phyloP scores from a whole-genome alignment of 2,113 vertebrate species.

The Anarhynchus alexandrinus region DNA sequence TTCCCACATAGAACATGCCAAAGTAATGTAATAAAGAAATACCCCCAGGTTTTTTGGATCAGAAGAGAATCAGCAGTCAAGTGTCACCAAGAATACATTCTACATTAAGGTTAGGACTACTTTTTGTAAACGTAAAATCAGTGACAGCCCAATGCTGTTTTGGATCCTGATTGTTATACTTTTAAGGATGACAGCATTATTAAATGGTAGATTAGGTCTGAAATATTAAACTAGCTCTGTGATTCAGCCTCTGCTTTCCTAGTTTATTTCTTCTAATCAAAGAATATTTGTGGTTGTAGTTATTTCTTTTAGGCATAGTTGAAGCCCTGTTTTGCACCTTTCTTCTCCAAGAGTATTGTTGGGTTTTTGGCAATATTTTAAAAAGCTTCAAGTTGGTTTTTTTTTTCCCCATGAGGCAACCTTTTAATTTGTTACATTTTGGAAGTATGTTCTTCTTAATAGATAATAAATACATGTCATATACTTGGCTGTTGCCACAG shows the following conservation, averaged over 20 bases:
- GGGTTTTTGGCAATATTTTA: background rate
- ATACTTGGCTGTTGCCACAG: background rate
- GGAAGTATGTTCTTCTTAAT: background rate
- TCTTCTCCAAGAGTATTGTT: background rate
- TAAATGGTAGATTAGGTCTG: background rate
- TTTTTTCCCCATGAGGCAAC: background rate
- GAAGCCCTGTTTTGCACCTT: background rate
- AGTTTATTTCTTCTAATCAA: background rate
- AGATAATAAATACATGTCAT: background rate
- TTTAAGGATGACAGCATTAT: background rate
- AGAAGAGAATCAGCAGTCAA: background rate
- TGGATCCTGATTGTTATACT: background rate
- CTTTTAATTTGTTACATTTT: constrained; percentile 18
- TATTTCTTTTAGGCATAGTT: background rate
- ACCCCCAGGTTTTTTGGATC: background rate
- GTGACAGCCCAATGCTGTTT: background rate
- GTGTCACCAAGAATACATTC: background rate
- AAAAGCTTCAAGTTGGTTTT: background rate
- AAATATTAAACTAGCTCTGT: background rate
- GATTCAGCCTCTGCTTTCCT: background rate
- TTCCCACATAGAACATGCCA: background rate
- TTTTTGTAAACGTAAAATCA: background rate
- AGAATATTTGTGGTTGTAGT: background rate
- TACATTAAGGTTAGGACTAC: background rate
- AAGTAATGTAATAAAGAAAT: background rate